These are phyloP conservation scores for Anthonomus grandis DNA, from an alignment of 1,140 invertebrate genomes.

Conservation along the genomic window DNA sequence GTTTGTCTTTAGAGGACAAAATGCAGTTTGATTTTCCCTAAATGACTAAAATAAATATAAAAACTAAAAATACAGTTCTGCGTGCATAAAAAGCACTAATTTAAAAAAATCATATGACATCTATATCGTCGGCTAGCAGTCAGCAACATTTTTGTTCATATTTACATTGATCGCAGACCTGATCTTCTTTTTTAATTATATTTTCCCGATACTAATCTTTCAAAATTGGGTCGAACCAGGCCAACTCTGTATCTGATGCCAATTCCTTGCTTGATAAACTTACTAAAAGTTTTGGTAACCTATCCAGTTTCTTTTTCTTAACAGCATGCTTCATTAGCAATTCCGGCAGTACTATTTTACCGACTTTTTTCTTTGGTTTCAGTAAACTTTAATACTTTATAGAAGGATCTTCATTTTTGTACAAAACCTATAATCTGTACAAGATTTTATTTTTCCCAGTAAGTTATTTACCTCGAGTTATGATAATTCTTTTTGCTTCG, in stretches of 20 bases:
- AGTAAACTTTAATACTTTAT: too few relatives aligned
- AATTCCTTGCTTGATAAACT: not conserved
- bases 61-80: not conserved
- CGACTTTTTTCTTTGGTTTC: not conserved
- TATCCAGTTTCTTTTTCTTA: not conserved
- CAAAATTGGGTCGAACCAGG: not conserved
- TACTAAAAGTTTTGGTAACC: not conserved
- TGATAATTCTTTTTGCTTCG: not conserved
- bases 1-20: not conserved
- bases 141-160: not conserved
- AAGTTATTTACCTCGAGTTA: not conserved
- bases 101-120: too few relatives aligned
- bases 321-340: not conserved
- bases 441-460: not conserved
- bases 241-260: not conserved
- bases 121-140: not conserved
- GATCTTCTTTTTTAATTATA: not conserved
- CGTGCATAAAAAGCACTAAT: too few relatives aligned
- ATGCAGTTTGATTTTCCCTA: not conserved
- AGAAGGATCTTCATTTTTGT: not conserved
- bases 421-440: not conserved
- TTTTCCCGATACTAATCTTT: not conserved
- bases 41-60: not conserved
- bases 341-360: not conserved
- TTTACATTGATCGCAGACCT: not conserved